A percentile compares a stretch with the other conserved stretches of the same genome.
phyloP scores from a whole-genome alignment of 2,113 vertebrate genomes.

The Synchiropus splendidus region DNA sequence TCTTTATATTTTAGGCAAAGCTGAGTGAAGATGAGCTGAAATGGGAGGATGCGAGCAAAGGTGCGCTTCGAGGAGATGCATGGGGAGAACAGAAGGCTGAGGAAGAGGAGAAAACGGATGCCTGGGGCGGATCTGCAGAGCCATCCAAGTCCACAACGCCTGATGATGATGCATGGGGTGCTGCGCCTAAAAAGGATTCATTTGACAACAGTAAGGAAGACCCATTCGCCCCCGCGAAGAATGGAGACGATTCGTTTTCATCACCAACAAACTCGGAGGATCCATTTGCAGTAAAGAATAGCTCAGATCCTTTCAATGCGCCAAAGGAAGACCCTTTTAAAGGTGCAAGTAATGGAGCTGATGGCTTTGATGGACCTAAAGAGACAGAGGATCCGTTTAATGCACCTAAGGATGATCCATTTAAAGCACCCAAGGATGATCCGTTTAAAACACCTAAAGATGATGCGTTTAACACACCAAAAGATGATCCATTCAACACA shows the following conservation, averaged over 20 bases:
- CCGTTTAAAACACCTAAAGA: constrained; percentile 22
- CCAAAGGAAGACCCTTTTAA: too few species aligned
- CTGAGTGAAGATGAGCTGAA: constrained; percentile 54
- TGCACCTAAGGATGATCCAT: constrained; percentile 30
- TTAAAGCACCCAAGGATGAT: constrained; percentile 27
- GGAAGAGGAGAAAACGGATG: constrained; percentile 15
- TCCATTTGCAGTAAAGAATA: too few species aligned
- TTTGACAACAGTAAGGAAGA: constrained; percentile 10
- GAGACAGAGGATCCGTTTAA: constrained; percentile 26
- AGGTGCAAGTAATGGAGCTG: too few species aligned
- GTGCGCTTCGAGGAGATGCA: background rate
- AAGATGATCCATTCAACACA: constrained; percentile 6
- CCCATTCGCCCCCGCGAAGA: constrained; percentile 11
- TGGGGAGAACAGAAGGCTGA: constrained; percentile 26
- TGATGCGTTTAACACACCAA: constrained; percentile 15
- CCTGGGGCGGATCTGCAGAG: constrained; percentile 20
- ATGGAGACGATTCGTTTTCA: constrained; percentile 1
- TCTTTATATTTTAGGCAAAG: constrained; percentile 55
- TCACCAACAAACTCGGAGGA: too few species aligned
- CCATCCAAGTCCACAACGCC: constrained; percentile 14
- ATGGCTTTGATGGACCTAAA: too few species aligned
- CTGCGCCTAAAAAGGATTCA: background rate
- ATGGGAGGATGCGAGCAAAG: constrained; percentile 59
- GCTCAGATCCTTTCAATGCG: too few species aligned
- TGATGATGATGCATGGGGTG: constrained; percentile 22